These are phyloP conservation scores for Takifugu flavidus DNA, from an alignment of 2,113 vertebrate genomes.

Conservation along the genomic window DNA sequence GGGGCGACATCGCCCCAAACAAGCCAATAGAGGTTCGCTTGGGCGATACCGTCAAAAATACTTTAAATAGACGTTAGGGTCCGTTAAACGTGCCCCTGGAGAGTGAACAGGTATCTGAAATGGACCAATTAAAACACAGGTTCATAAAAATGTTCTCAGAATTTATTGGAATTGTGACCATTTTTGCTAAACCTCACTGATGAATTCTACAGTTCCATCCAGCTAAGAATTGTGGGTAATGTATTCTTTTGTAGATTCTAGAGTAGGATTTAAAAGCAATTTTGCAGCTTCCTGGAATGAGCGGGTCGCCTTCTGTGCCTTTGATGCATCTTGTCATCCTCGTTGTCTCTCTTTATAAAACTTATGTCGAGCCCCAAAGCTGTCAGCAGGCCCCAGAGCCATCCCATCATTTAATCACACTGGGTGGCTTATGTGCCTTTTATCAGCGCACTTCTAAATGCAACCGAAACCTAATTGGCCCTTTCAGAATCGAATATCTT, in stretches of 20 bases:
- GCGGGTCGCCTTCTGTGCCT: not conserved
- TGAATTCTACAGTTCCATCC: too few species aligned
- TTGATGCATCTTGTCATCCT: not conserved
- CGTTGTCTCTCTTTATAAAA: not conserved
- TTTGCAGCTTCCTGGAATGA: too few species aligned
- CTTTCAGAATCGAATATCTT: slow-evolving; percentile 6
- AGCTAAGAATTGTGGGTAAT: too few species aligned
- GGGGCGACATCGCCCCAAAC: slow-evolving; percentile 22
- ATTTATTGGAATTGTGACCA: too few species aligned
- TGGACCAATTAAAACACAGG: too few species aligned
- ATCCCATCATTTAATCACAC: not conserved
- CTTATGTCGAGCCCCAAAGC: slow-evolving; percentile 2
- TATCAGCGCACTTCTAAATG: not conserved
- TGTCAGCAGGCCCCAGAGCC: slow-evolving; percentile 7
- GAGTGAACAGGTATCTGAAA: too few species aligned
- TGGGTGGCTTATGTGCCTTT: not conserved
- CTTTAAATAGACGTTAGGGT: too few species aligned
- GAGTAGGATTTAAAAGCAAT: not conserved
- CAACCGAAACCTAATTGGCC: slow-evolving; percentile 1
- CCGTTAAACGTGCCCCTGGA: too few species aligned
- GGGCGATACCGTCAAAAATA: too few species aligned
- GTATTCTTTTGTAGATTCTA: too few species aligned
- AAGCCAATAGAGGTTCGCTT: not conserved
- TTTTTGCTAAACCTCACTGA: too few species aligned
- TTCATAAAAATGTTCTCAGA: too few species aligned